phyloP scores from a whole-genome alignment of 2,113 vertebrate genomes.

The Heteronetta atricapilla region DNA sequence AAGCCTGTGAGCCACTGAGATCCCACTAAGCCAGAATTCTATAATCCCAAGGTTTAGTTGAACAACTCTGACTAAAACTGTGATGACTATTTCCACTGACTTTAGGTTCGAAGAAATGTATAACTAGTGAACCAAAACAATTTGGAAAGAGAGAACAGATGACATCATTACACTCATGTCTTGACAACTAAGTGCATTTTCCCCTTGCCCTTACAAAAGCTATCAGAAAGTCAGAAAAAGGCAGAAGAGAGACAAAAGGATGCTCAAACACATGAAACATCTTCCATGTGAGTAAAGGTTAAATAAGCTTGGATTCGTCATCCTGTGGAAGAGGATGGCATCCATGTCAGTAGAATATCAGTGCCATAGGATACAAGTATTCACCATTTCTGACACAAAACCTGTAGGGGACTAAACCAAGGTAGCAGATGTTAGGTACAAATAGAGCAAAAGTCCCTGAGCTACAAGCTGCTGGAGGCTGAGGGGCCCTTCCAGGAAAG shows the following conservation, averaged over 20 bases:
- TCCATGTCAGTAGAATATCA: neutral
- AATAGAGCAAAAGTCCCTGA: neutral
- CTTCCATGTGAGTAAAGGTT: neutral
- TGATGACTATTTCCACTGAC: neutral
- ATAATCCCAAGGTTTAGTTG: neutral
- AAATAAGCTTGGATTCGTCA: neutral
- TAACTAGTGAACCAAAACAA: neutral
- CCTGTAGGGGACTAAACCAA: neutral
- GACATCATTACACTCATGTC: fast-evolving
- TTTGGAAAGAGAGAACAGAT: neutral
- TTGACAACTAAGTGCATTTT: neutral
- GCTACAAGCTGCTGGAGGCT: neutral
- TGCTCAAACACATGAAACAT: neutral
- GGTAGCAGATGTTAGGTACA: neutral
- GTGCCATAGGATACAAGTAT: neutral
- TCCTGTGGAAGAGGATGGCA: neutral
- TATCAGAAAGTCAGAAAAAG: neutral
- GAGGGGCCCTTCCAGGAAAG: neutral
- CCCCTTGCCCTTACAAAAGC: neutral
- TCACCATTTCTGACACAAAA: neutral
- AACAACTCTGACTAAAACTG: neutral
- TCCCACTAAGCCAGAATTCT: neutral
- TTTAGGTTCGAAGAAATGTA: neutral
- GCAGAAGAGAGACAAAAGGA: neutral
- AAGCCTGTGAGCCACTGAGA: neutral